Percentiles rank a stretch among this genome's conserved stretches.
Conservation (phyloP, 2,797 vertebrate genomes). For the Atherinosoma microstoma region DNA sequence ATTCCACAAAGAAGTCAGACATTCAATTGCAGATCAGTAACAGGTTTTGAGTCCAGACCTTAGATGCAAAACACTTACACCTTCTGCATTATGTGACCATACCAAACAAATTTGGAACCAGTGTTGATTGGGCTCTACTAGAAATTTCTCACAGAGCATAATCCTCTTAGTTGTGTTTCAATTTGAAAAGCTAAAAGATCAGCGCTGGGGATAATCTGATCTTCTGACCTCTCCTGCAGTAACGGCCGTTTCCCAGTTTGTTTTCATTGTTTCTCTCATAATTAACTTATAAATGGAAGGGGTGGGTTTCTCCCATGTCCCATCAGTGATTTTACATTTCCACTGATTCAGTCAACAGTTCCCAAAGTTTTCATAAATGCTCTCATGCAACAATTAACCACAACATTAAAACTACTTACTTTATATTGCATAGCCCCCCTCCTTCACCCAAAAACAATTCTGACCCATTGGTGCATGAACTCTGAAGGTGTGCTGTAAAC, state of each 20-base stretch:
- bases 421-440: not conserved
- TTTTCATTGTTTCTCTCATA: conserved; percentile 8
- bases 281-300: conserved; percentile 29
- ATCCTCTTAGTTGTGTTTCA: conserved; percentile 43
- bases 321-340: conserved; percentile 22
- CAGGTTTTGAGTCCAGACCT: not conserved
- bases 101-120: not conserved
- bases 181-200: conserved; percentile 45
- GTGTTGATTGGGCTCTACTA: conserved; percentile 1
- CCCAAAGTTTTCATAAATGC: conserved; percentile 13
- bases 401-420: not conserved
- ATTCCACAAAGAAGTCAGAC: not conserved
- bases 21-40: too few relatives aligned
- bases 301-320: not conserved
- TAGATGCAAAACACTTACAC: not conserved
- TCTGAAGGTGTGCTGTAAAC: not conserved
- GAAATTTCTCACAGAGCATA: conserved; percentile 25
- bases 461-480: not conserved
- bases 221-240: conserved; percentile 47
- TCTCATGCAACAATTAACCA: not conserved
- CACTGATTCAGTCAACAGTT: conserved; percentile 28
- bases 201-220: conserved; percentile 57
- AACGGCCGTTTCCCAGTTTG: conserved; percentile 38
- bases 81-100: not conserved
- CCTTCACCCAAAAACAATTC: not conserved